Percentiles rank a stretch among this genome's conserved stretches.
Evolutionary conservation across 2,113 vertebrate species (phyloP).

Genomic region (Tilapia sparmanii): DNA sequence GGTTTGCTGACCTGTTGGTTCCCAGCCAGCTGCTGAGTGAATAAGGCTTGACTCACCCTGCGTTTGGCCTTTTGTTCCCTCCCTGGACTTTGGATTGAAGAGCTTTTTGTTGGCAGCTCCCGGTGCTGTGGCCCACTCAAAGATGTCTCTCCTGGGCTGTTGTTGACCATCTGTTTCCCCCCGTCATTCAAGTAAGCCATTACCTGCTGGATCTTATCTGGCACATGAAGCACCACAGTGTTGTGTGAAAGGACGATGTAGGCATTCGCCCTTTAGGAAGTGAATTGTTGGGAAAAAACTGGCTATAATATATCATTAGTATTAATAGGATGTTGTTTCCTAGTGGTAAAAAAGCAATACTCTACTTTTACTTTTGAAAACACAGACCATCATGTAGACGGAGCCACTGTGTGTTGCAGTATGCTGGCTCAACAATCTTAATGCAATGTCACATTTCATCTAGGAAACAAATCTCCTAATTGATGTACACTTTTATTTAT

Average conservation of each 20-base stretch:
- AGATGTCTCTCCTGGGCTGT: constrained; percentile 33
- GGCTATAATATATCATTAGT: not conserved
- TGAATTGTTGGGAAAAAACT: not conserved
- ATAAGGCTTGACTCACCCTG: constrained; percentile 38
- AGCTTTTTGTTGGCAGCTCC: constrained; percentile 58
- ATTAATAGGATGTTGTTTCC: not conserved
- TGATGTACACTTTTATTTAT: not conserved
- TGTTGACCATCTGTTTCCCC: constrained; percentile 58
- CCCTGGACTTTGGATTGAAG: constrained; percentile 20
- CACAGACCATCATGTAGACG: not conserved
- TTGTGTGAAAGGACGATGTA: not conserved
- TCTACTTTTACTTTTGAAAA: not conserved
- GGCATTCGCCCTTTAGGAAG: not conserved
- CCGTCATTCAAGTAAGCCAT: not conserved
- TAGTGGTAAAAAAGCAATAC: not conserved
- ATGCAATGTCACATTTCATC: not conserved
- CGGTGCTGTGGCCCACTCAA: constrained; percentile 28
- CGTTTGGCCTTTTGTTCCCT: constrained; percentile 52
- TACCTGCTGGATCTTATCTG: constrained; percentile 20
- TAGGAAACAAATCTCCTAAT: not conserved
- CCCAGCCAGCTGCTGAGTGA: constrained; percentile 53
- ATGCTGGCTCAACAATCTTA: not conserved
- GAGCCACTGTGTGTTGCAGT: not conserved
- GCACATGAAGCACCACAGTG: not conserved
- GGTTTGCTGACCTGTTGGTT: constrained; percentile 39